Evolutionary conservation across 1,140 invertebrate species (phyloP).

Genomic region (Heliothis subflexa): DNA sequence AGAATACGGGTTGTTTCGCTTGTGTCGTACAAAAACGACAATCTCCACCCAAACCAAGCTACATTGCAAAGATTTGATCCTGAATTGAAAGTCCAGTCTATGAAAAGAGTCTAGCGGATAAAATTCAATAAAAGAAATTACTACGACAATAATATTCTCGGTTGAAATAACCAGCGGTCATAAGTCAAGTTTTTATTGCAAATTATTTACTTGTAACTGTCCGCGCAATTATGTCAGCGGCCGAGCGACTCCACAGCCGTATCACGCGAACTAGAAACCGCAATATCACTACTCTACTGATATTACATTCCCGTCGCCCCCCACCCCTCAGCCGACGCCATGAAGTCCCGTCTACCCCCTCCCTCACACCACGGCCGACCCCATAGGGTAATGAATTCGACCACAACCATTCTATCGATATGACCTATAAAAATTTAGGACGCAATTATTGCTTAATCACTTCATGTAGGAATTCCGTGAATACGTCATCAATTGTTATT

Average conservation of each 20-base stretch:
- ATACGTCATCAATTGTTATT: constrained; percentile 35
- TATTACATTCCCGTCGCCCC: constrained; percentile 76
- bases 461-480: constrained; percentile 47
- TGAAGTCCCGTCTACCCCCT: constrained; percentile 62
- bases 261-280: constrained; percentile 75
- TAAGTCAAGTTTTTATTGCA: constrained; percentile 1
- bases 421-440: constrained; percentile 78
- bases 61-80: too few species aligned
- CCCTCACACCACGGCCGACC: constrained; percentile 52
- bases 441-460: constrained; percentile 69
- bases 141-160: not conserved
- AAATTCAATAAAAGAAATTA: not conserved
- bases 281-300: constrained; percentile 80
- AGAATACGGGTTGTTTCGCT: too few species aligned
- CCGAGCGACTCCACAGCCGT: constrained; percentile 45
- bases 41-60: too few species aligned
- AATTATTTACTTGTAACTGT: constrained; percentile 22
- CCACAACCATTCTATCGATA: constrained; percentile 69
- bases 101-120: not conserved
- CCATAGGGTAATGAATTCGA: constrained; percentile 79
- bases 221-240: constrained; percentile 38
- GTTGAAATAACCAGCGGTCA: not conserved
- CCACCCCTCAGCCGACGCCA: constrained; percentile 68
- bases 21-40: too few species aligned
- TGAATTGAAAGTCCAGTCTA: not conserved